These are phyloP conservation scores for Coenonympha glycerion DNA, from an alignment of 2,888 invertebrate species.

Conservation along the genomic window DNA sequence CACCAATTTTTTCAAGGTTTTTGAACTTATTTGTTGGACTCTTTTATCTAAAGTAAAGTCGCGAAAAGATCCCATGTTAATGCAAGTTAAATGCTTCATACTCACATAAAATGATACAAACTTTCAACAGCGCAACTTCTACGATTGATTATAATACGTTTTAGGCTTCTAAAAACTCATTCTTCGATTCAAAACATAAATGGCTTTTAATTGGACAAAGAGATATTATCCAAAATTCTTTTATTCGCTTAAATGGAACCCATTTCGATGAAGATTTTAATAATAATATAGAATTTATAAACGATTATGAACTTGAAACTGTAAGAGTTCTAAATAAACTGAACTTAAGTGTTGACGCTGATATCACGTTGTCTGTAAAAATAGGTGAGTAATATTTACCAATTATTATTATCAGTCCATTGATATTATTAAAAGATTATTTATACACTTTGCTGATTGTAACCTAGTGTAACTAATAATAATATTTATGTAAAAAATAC, in stretches of 20 bases:
- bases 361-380: constrained; percentile 36
- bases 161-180: constrained; percentile 46
- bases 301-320: constrained; percentile 6
- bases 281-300: background rate
- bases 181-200: constrained; percentile 39
- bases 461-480: too few relatives aligned
- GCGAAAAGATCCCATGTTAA: too few relatives aligned
- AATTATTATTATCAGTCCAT: background rate
- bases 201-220: constrained; percentile 42
- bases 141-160: constrained; percentile 23
- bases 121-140: too few relatives aligned
- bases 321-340: constrained; percentile 31
- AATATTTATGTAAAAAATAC: too few relatives aligned
- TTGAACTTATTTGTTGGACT: too few relatives aligned
- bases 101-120: too few relatives aligned
- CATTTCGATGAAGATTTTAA: background rate
- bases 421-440: background rate
- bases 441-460: background rate
- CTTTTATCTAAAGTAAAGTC: too few relatives aligned
- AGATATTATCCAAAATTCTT: background rate
- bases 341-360: constrained; percentile 47
- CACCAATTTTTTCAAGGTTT: too few relatives aligned
- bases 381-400: constrained; percentile 27
- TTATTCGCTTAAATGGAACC: background rate
- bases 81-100: too few relatives aligned